Evolutionary conservation across 1,140 invertebrate genomes (phyloP).

Genomic region (Rhagoletis pomonella): DNA sequence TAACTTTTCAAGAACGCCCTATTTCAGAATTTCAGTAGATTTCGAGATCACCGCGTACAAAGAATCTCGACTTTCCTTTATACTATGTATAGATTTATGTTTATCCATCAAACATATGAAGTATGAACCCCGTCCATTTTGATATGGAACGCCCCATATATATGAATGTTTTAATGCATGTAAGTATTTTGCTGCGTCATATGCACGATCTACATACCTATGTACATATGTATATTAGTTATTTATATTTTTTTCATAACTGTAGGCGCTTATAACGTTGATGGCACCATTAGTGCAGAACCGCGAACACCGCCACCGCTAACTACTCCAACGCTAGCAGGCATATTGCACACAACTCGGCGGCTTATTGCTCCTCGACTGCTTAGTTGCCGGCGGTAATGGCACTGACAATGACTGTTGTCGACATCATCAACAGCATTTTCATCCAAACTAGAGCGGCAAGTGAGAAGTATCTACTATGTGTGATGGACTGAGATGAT

Average conservation of each 20-base stretch:
- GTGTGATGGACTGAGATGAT: background rate
- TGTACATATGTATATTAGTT: background rate
- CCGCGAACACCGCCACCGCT: conserved; percentile 22
- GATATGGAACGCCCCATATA: too few species aligned
- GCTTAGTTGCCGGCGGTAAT: background rate
- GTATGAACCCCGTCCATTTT: too few species aligned
- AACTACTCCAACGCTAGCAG: background rate
- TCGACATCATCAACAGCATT: background rate
- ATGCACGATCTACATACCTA: background rate
- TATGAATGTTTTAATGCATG: background rate
- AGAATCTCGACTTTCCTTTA: too few species aligned
- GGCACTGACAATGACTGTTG: conserved; percentile 20
- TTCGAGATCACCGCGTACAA: too few species aligned
- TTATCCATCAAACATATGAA: too few species aligned
- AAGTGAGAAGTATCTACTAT: background rate
- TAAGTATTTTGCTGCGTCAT: background rate
- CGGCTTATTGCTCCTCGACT: background rate
- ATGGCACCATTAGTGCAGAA: conserved; percentile 39
- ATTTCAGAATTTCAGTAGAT: too few species aligned
- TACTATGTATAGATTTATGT: too few species aligned
- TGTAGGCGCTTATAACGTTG: conserved; percentile 10
- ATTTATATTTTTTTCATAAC: too few species aligned
- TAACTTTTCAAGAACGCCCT: too few species aligned
- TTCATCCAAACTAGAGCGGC: background rate
- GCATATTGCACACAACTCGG: background rate